Evolutionary conservation across 2,797 vertebrate species (phyloP).

Genomic region (Acipenser oxyrinchus): DNA sequence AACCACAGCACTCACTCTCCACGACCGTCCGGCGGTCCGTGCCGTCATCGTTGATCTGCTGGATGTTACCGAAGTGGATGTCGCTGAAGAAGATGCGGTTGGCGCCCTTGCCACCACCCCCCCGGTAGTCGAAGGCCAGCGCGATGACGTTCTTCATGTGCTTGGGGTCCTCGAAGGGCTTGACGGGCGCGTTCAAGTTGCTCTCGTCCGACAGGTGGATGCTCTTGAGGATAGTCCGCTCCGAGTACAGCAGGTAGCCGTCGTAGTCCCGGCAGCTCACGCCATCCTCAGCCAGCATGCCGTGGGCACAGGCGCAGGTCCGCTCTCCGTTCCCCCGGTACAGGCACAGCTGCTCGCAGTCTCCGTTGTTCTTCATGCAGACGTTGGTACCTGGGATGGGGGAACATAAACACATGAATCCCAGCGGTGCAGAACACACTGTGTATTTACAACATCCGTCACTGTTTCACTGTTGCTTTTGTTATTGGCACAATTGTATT

Average conservation of each 20-base stretch:
- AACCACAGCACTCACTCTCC: slow-evolving; percentile 75
- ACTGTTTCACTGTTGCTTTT: too few relatives aligned
- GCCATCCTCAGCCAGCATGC: slow-evolving; percentile 83
- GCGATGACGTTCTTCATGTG: slow-evolving; percentile 98
- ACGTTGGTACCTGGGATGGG: slow-evolving; percentile 76
- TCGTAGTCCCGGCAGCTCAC: slow-evolving; percentile 84
- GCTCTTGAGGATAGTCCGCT: slow-evolving; percentile 94
- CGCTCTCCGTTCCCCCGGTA: slow-evolving; percentile 65
- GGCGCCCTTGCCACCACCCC: slow-evolving; percentile 68
- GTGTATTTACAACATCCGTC: too few relatives aligned
- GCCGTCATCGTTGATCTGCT: slow-evolving; percentile 88
- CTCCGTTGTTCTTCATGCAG: slow-evolving; percentile 81
- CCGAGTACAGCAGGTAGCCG: slow-evolving; percentile 90
- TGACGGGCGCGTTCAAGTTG: slow-evolving; percentile 91
- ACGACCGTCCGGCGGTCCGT: slow-evolving; percentile 81
- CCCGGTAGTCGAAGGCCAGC: slow-evolving; percentile 85
- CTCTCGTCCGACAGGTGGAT: slow-evolving; percentile 94
- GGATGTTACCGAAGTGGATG: slow-evolving; percentile 98
- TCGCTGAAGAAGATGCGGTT: slow-evolving; percentile 96
- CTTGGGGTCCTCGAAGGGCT: slow-evolving; percentile 89
- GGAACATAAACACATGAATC: background rate
- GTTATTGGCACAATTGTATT: too few relatives aligned
- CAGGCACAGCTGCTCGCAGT: slow-evolving; percentile 88
- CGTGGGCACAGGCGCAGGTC: slow-evolving; percentile 88
- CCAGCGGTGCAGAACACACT: too few relatives aligned